Conservation (phyloP, 2,888 invertebrate genomes). For the Ectemnius continuus region DNA sequence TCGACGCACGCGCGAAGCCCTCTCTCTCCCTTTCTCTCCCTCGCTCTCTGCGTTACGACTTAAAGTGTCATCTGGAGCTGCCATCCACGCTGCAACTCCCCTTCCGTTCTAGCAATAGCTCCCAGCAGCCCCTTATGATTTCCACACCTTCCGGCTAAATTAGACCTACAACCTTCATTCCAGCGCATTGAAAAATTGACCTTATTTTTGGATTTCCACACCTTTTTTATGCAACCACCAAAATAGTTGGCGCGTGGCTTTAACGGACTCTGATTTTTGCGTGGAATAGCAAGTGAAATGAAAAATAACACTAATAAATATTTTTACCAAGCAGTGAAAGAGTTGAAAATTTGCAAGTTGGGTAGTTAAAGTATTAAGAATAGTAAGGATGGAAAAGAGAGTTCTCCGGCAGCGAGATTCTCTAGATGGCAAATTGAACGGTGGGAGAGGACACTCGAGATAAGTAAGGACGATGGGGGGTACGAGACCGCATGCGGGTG, state of each 20-base stretch:
- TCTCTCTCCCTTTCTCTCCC: neutral
- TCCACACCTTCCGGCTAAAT: neutral
- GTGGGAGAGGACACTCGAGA: conserved; percentile 61
- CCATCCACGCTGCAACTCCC: too few relatives aligned
- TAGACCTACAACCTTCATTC: neutral
- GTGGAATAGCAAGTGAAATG: too few relatives aligned
- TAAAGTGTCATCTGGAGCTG: neutral
- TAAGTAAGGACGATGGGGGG: conserved; percentile 60
- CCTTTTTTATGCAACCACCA: too few relatives aligned
- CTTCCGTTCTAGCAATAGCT: neutral
- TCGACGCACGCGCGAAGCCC: neutral
- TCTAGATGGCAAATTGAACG: conserved; percentile 60
- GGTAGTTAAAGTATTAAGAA: neutral
- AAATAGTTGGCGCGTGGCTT: too few relatives aligned
- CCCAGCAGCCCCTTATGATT: neutral
- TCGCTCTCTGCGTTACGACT: neutral
- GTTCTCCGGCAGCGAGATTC: conserved; percentile 45
- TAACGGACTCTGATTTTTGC: too few relatives aligned
- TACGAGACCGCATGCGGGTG: conserved; percentile 58
- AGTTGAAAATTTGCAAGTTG: too few relatives aligned
- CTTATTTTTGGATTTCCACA: too few relatives aligned
- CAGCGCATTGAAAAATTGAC: too few relatives aligned
- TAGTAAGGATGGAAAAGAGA: conserved; percentile 54
- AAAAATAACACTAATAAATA: too few relatives aligned
- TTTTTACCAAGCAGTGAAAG: too few relatives aligned